phyloP scores from a whole-genome alignment of 2,888 invertebrate genomes.

The Drosophila aldrichi region DNA sequence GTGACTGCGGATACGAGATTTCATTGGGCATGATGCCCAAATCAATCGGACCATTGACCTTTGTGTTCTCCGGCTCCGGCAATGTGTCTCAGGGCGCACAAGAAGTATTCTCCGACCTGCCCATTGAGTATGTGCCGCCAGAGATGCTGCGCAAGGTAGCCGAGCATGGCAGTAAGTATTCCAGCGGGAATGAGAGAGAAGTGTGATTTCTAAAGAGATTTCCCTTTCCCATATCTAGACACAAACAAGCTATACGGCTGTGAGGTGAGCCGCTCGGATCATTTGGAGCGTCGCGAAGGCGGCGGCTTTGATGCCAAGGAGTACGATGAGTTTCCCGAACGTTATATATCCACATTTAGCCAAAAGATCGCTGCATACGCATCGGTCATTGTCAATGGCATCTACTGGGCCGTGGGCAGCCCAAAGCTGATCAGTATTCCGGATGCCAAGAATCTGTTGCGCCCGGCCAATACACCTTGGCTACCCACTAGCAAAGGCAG shows the following conservation, averaged over 20 bases:
- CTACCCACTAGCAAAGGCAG: slow-evolving; percentile 94
- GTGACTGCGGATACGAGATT: slow-evolving; percentile 99
- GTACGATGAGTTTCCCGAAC: slow-evolving; percentile 96
- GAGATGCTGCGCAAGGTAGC: slow-evolving; percentile 97
- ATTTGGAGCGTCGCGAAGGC: slow-evolving; percentile 95
- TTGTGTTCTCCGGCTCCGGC: slow-evolving; percentile 99
- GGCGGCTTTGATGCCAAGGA: slow-evolving; percentile 95
- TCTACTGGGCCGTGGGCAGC: slow-evolving; percentile 99
- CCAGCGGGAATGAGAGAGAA: not conserved
- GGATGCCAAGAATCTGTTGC: slow-evolving; percentile 97
- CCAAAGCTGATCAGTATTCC: slow-evolving; percentile 98
- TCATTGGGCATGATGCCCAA: slow-evolving; percentile 98
- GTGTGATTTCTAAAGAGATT: not conserved
- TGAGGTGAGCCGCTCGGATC: slow-evolving; percentile 96
- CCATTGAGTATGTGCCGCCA: slow-evolving; percentile 98
- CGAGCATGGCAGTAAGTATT: slow-evolving; percentile 94
- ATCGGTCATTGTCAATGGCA: slow-evolving; percentile 98
- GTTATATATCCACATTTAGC: slow-evolving; percentile 97
- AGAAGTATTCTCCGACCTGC: slow-evolving; percentile 98
- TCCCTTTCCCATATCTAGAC: slow-evolving; percentile 86
- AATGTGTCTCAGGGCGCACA: slow-evolving; percentile 98
- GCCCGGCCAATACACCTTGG: slow-evolving; percentile 97
- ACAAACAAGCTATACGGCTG: slow-evolving; percentile 98
- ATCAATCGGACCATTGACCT: slow-evolving; percentile 98
- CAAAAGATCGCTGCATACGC: slow-evolving; percentile 99